A percentile compares a stretch with the other conserved stretches of the same genome.
These are phyloP conservation scores for Lacerta viridis DNA, from an alignment of 2,797 vertebrate species.

Conservation along the genomic window DNA sequence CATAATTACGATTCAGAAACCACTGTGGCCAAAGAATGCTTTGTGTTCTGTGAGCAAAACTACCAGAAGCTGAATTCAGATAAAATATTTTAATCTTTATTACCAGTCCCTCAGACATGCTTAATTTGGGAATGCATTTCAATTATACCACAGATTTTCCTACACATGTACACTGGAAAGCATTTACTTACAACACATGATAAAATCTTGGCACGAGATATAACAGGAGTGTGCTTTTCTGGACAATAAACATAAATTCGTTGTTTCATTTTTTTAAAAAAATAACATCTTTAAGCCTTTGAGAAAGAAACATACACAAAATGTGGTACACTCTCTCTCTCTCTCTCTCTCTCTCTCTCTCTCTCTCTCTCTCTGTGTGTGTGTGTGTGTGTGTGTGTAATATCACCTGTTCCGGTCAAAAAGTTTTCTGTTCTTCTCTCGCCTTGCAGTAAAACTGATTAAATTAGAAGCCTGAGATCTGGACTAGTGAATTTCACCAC, in stretches of 20 bases:
- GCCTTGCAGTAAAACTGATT: background rate
- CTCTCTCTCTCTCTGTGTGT: background rate
- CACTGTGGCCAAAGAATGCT: no score
- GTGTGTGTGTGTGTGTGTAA: background rate
- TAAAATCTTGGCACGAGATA: background rate
- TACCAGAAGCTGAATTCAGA: background rate
- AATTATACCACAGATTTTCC: slow-evolving; percentile 29
- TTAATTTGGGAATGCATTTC: background rate
- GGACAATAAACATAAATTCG: background rate
- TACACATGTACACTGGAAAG: no score
- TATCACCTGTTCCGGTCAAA: background rate
- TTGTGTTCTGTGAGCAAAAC: background rate
- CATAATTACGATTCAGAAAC: no score
- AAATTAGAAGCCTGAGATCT: background rate
- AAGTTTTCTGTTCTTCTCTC: background rate
- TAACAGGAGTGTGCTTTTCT: background rate
- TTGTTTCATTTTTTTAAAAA: no score
- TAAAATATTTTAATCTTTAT: background rate
- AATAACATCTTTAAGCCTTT: background rate
- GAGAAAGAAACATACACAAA: background rate
- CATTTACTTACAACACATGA: background rate
- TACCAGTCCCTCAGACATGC: no score
- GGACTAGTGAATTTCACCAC: background rate
- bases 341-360: background rate
- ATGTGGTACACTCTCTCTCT: background rate